Base-by-base conservation (phyloP, 2,888 invertebrate genomes). In the Drosophila prostipennis region DNA sequence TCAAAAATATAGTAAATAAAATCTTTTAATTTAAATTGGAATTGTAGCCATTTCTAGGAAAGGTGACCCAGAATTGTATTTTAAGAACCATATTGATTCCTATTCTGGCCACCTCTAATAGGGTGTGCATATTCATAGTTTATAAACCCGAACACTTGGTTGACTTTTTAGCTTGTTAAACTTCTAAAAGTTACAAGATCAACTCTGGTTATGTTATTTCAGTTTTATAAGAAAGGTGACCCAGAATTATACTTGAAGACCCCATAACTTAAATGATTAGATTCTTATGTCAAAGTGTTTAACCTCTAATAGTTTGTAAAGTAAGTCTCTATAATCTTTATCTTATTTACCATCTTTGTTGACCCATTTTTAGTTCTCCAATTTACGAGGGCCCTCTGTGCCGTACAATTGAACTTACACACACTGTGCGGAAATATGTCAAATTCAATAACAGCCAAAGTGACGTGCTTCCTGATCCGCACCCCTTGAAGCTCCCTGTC, bases 361-460 rank as follows among this genome's bases (percentile, higher is more conserved):
- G 1, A 4, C 26, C 26, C 26, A 2, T 26, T 26, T 37, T 40
- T 37, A 5, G 32, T 34, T 34, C 5, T 16, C 6, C 13, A 2
- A 11, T 19, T 13, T 11, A 1, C 42, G 6, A 19, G 42, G 19
- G 0, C 3, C 16, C 6, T 37, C 52, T 64, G 51, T 51, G 42
- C 3, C 29, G 13, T 23, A 32, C 14, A 40, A 10, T 14, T 26
- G 14, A 13, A 61, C 61, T 34, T 34, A 40, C 53, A 46, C 68
- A 67, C 53, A 46, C 67, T 45, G 53, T 45, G 51, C 59, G 63
- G 61, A 76, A 70, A 77, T 73, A 72, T 79, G 84, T 83, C 89
- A 86, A 88, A 83, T 80, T 85, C 80, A 80, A 86, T 79, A 80
- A 76, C 73, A 76, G 69, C 45, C 54, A 81, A 86, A 80, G 72